Evolutionary conservation across 2,797 vertebrate genomes (phyloP).

Genomic region (Peromyscus eremicus): DNA sequence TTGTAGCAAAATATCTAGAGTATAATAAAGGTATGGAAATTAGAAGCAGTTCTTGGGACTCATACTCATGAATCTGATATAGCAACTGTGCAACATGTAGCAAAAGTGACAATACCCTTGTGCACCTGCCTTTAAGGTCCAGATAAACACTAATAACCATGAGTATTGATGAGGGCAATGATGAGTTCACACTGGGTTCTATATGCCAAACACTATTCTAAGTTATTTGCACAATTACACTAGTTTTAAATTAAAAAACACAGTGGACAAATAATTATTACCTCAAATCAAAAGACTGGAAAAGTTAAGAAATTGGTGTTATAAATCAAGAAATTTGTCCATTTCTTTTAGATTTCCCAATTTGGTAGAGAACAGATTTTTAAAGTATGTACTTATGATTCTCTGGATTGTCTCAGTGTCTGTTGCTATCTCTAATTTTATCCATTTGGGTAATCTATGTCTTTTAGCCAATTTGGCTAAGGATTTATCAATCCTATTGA

Average conservation of each 20-base stretch:
- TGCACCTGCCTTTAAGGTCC: not conserved
- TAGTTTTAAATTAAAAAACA: not conserved
- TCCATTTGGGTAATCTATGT: not conserved
- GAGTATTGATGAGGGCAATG: not conserved
- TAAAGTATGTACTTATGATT: not conserved
- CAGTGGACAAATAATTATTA: not conserved
- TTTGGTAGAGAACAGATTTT: not conserved
- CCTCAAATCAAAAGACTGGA: not conserved
- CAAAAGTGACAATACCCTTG: not conserved
- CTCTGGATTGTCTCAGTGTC: not conserved
- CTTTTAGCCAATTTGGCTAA: not conserved
- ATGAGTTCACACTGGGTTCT: not conserved
- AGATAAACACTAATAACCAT: not conserved
- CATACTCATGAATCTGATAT: not conserved
- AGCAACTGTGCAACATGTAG: not conserved
- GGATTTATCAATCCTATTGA: not conserved
- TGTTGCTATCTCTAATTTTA: not conserved
- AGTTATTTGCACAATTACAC: not conserved
- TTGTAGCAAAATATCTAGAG: not conserved
- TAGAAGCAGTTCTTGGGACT: not conserved
- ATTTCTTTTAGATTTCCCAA: not conserved
- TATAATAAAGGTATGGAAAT: not conserved
- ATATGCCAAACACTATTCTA: not conserved
- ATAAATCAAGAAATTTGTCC: not conserved
- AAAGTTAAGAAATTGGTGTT: not conserved